Conservation (phyloP, 1,140 invertebrate genomes). For the Oedothorax gibbosus region DNA sequence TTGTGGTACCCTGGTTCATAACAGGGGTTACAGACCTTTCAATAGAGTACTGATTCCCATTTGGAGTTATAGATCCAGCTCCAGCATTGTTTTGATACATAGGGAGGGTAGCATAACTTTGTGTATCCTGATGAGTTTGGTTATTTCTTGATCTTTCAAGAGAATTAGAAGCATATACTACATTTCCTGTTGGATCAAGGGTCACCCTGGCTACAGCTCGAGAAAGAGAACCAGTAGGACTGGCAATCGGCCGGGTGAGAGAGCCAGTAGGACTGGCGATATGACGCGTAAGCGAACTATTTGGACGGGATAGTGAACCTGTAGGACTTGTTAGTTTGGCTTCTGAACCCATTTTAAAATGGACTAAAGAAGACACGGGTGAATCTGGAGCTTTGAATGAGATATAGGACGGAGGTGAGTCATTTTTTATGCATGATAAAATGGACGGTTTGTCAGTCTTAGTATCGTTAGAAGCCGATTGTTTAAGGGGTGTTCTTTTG, state of each 20-base stretch:
- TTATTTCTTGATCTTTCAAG: slow-evolving; percentile 78
- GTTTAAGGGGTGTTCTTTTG: slow-evolving; percentile 28
- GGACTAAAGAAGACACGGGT: slow-evolving; percentile 15
- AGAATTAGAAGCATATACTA: slow-evolving; percentile 90
- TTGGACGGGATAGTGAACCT: slow-evolving; percentile 8
- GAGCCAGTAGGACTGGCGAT: slow-evolving; percentile 68
- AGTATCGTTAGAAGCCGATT: neutral
- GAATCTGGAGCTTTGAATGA: slow-evolving; percentile 39
- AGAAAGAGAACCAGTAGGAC: slow-evolving; percentile 28
- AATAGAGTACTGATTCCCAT: too few species aligned
- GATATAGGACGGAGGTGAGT: slow-evolving; percentile 2
- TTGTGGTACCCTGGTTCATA: neutral
- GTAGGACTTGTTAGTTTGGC: neutral
- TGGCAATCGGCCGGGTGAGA: slow-evolving; percentile 71
- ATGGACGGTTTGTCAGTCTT: slow-evolving; percentile 19
- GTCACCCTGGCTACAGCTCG: slow-evolving; percentile 77
- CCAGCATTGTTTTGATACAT: slow-evolving; percentile 15
- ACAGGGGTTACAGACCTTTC: neutral
- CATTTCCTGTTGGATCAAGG: slow-evolving; percentile 87
- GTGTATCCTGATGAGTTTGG: slow-evolving; percentile 11
- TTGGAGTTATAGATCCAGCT: too few species aligned
- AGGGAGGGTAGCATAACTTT: slow-evolving; percentile 59
- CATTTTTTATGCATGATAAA: neutral
- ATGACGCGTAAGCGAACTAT: slow-evolving; percentile 21
- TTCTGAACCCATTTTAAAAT: neutral